Evolutionary conservation across 2,888 invertebrate genomes (phyloP), one percentile per base, ranked within the genome.

Genomic region (Amiota minor): DNA sequence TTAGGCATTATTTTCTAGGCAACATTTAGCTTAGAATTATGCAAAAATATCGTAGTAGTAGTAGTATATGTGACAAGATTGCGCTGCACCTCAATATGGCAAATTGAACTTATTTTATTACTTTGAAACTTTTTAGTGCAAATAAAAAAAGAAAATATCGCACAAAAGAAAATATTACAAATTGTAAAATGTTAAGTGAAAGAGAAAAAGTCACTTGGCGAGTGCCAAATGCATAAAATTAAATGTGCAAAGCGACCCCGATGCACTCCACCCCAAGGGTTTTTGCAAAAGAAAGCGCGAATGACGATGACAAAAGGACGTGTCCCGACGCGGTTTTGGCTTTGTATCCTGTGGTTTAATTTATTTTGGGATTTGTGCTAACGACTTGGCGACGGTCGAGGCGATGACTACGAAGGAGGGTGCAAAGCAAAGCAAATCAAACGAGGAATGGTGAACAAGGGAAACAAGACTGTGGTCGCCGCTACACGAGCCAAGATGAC

Each of bases 301-400:
- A 59, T 46, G 12, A 10, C 62, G 47, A 70, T 55, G 55, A 70
- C 70, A 64, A 45, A 64, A 35, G 35, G 35, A 35, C 35, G 50
- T 65, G 75, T 73, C 75, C 72, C 75, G 73, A 62, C 71, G 75
- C 64, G 71, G 71, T 75, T 75, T 64, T 71, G 70, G 71, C 62
- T 62, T 67, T 70, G 69, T 75, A 55, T 45, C 49, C 49, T 73
- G 72, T 56, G 67, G 73, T 72, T 69, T 72, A 74, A 70, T 50
- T 74, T 72, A 71, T 74, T 61, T 61, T 64, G 61, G 72, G 71
- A 75, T 75, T 73, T 75, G 75, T 67, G 20, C 64, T 49, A 75
- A 71, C 70, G 72, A 73, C 64, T 35, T 23, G 62, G 45, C 62
- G 35, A 12, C 20, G 61, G 35, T 45, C n/a, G 45, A 10, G 62